Conservation (phyloP, 2,888 invertebrate species). For the Microctonus hyperodae region DNA sequence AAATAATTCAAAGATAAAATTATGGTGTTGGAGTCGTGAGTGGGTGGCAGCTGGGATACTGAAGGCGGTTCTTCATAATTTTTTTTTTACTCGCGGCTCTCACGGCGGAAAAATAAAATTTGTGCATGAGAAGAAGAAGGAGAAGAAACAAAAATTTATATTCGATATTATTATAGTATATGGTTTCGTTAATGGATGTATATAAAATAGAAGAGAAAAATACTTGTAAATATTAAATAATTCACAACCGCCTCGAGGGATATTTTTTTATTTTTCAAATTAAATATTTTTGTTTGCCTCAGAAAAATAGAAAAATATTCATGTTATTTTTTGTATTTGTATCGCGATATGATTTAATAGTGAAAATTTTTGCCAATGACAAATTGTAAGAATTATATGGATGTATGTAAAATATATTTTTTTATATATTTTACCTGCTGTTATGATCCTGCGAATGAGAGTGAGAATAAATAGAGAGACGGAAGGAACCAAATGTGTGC, state of each 20-base stretch:
- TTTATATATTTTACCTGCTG: conserved; percentile 11
- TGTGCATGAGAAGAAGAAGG: background rate
- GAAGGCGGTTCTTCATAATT: conserved; percentile 23
- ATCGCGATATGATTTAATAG: too few species aligned
- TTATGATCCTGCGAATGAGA: background rate
- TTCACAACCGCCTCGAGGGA: too few species aligned
- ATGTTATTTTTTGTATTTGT: conserved; percentile 29
- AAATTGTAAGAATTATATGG: too few species aligned
- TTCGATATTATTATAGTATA: conserved; percentile 15
- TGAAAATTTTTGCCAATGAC: too few species aligned
- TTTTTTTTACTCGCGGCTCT: conserved; percentile 11
- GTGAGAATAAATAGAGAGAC: conserved; percentile 28
- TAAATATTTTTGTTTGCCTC: too few species aligned
- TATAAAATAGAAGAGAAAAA: background rate
- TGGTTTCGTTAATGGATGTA: background rate
- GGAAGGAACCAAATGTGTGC: conserved; percentile 42
- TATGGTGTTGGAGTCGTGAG: conserved; percentile 18
- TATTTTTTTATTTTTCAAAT: too few species aligned
- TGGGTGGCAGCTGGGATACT: conserved; percentile 39
- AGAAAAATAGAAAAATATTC: background rate
- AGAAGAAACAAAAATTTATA: too few species aligned
- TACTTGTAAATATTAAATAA: too few species aligned
- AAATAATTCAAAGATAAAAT: conserved; percentile 5
- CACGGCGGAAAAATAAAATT: conserved; percentile 29
- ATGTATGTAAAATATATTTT: conserved; percentile 18